These are phyloP conservation scores for Crenichthys baileyi DNA, from an alignment of 2,797 vertebrate species.

Conservation along the genomic window DNA sequence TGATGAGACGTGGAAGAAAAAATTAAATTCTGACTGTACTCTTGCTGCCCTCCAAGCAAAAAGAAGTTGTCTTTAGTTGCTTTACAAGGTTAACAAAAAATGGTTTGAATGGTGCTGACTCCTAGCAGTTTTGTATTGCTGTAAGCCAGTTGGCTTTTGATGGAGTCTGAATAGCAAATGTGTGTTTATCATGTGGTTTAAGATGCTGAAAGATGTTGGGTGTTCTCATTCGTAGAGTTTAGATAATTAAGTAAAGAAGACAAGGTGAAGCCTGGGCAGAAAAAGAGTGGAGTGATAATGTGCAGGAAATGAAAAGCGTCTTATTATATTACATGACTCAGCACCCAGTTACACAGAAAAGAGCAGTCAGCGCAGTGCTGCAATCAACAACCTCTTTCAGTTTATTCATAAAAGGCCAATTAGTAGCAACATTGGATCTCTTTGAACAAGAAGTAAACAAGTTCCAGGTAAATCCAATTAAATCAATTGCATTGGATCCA, in stretches of 20 bases:
- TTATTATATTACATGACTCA: slow-evolving; percentile 13
- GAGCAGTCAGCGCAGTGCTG: background rate
- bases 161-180: slow-evolving; percentile 26
- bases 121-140: slow-evolving; percentile 22
- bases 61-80: slow-evolving; percentile 37
- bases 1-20: slow-evolving; percentile 66
- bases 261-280: slow-evolving; percentile 9
- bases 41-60: slow-evolving; percentile 46
- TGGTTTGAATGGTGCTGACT: slow-evolving; percentile 12
- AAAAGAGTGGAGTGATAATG: slow-evolving; percentile 15
- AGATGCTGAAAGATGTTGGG: slow-evolving; percentile 32
- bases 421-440: too few relatives aligned
- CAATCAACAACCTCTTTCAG: background rate
- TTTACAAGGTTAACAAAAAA: slow-evolving; percentile 50
- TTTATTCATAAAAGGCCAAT: background rate
- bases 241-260: slow-evolving; percentile 29
- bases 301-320: slow-evolving; percentile 31
- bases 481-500: too few relatives aligned
- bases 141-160: slow-evolving; percentile 24
- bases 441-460: too few relatives aligned
- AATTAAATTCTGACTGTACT: slow-evolving; percentile 58
- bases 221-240: slow-evolving; percentile 25
- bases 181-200: slow-evolving; percentile 34
- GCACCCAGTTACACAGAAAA: slow-evolving; percentile 2
- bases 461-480: background rate